Evolutionary conservation across 2,797 vertebrate species (phyloP).

Genomic region (Amblyraja radiata): DNA sequence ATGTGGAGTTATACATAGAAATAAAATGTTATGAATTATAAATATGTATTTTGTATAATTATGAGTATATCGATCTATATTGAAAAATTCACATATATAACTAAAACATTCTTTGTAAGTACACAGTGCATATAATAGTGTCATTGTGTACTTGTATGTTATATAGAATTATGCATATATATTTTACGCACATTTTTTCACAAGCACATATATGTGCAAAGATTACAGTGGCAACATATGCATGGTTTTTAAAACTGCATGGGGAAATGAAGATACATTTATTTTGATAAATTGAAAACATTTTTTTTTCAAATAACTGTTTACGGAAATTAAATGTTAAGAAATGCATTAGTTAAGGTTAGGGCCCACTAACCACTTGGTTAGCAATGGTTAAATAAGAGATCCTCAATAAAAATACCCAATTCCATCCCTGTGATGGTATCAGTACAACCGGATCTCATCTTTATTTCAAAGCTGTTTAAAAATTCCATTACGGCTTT

Average conservation of each 20-base stretch:
- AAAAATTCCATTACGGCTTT: conserved; percentile 32
- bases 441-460: neutral
- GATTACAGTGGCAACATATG: neutral
- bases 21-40: too few species aligned
- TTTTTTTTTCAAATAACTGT: neutral
- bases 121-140: too few species aligned
- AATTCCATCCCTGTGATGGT: neutral
- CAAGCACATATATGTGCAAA: neutral
- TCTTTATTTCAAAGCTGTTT: conserved; percentile 36
- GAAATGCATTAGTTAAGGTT: neutral
- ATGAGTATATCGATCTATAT: too few species aligned
- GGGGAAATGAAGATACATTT: neutral
- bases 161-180: too few species aligned
- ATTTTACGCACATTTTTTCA: too few species aligned
- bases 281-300: neutral
- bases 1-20: too few species aligned
- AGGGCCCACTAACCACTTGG: neutral
- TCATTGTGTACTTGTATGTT: too few species aligned
- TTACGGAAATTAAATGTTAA: neutral
- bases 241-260: neutral
- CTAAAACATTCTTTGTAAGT: too few species aligned
- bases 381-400: neutral
- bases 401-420: neutral
- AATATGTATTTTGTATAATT: too few species aligned
- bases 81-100: too few species aligned